Base-by-base conservation (phyloP, 2,797 vertebrate genomes). In the Pseudochirops corinnae region DNA sequence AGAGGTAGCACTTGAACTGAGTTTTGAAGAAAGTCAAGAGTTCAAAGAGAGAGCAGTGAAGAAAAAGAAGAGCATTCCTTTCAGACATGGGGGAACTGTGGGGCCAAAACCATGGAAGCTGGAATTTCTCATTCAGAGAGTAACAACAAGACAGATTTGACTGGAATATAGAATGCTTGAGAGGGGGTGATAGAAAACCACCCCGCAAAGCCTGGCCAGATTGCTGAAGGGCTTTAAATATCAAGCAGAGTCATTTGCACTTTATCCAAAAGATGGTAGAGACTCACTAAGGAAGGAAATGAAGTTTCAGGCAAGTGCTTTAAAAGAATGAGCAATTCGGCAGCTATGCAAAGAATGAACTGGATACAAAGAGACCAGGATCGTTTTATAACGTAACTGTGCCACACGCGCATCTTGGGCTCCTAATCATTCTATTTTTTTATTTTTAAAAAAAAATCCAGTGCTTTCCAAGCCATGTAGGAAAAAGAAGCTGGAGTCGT, bases 381-480 rank as follows among this genome's bases (percentile, higher is more conserved):
- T 39, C 46, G 39, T 26, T 82, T 82, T 46, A 82, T 82, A 82
- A 82, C 74, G 46, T 46, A 24, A 26, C 21, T 82, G 5, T 82
- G 29, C 24, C 9, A 46, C 39, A 26, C 11, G 21, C 46, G 74
- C 9, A 24, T 82, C 74, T 26, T 26, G 5, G 26, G 39, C 74
- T 82, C 46, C 21, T 82, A 82, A 11, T 82, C 46, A 82, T 82
- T 82, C 46, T 11, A 26, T 82, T 82, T 82, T 82, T 82, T 46
- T 0, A 46, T 82, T 46, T 62, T 74, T 39, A 3, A 10, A 24
- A 39, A 46, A 46, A 46, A 82, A 82, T 46, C 21, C 39, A 46
- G 24, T 39, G 95, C 93, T 97, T 97, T 97, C 97, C 94, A 92
- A 91, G 31, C 13, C 92, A 94, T 60, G 91, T 53, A 93, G 57